Evolutionary conservation across 1,140 invertebrate genomes (phyloP).

Genomic region (Eurosta solidaginis): DNA sequence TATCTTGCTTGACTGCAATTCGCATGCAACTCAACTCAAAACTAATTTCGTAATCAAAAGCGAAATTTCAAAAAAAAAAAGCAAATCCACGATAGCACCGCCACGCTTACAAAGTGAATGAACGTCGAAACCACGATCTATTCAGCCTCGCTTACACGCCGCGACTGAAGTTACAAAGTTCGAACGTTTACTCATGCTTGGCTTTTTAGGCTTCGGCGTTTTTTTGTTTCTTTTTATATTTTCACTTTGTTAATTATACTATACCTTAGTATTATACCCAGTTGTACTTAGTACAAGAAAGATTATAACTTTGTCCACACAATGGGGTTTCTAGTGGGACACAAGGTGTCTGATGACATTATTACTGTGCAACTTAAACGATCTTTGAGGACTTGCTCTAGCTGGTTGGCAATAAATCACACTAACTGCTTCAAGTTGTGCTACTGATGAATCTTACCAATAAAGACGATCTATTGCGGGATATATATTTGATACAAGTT

Average conservation of each 20-base stretch:
- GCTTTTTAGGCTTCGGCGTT: not conserved
- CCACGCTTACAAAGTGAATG: not conserved
- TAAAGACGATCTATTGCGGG: no score
- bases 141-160: constrained; percentile 6
- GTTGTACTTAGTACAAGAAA: not conserved
- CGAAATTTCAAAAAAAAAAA: not conserved
- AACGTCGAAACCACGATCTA: not conserved
- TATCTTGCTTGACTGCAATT: not conserved
- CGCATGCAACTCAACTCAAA: not conserved
- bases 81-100: not conserved
- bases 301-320: no score
- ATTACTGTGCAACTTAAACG: no score
- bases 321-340: no score
- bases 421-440: no score
- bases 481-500: no score
- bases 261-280: not conserved
- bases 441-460: no score
- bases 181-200: not conserved
- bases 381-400: no score
- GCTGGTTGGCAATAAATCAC: no score
- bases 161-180: constrained; percentile 29
- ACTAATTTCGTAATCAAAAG: not conserved
- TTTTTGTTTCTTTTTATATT: not conserved
- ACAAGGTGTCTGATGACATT: no score
- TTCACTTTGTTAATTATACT: not conserved